These are phyloP conservation scores for Aurelia sp. DNA, from an alignment of 30 jellyfish, hydroid and myxozoan species.

Conservation along the genomic window DNA sequence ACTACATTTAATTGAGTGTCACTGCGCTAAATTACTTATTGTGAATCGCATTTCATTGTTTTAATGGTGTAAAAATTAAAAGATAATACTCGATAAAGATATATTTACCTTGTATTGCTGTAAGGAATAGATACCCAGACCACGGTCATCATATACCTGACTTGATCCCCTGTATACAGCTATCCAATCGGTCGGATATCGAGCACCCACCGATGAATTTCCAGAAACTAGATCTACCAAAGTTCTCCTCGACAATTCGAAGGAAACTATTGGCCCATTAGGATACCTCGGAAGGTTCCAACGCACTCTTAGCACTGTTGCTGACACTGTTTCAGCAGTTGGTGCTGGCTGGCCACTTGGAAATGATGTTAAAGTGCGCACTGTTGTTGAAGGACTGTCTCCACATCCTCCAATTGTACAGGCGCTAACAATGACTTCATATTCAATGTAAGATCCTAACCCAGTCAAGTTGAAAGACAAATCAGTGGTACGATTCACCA, in stretches of 20 bases:
- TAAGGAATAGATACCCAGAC: conserved; percentile 80
- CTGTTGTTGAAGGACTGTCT: conserved; percentile 61
- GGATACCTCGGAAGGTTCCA: conserved; percentile 79
- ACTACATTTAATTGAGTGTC: no score
- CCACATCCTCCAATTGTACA: conserved; percentile 87
- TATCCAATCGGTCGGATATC: conserved; percentile 65
- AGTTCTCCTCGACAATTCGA: conserved; percentile 56
- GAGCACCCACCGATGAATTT: conserved; percentile 7
- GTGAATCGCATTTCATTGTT: no score
- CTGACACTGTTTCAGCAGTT: conserved; percentile 70
- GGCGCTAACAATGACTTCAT: conserved; percentile 58
- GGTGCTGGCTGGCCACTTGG: conserved; percentile 92
- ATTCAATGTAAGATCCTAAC: conserved; percentile 74
- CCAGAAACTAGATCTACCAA: conserved; percentile 71
- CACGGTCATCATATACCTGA: conserved; percentile 59
- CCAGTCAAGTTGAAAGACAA: conserved; percentile 39
- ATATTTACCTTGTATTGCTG: conserved; percentile 80
- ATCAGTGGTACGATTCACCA: conserved; percentile 14
- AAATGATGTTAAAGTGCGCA: conserved; percentile 72
- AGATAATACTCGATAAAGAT: background rate
- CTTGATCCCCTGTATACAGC: conserved; percentile 42
- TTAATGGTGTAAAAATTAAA: no score
- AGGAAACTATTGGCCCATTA: conserved; percentile 74
- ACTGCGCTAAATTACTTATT: no score
- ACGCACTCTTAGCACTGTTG: conserved; percentile 81